Evolutionary conservation across 64 coral and sea anemone species (phyloP).

Genomic region (Montipora cactus): DNA sequence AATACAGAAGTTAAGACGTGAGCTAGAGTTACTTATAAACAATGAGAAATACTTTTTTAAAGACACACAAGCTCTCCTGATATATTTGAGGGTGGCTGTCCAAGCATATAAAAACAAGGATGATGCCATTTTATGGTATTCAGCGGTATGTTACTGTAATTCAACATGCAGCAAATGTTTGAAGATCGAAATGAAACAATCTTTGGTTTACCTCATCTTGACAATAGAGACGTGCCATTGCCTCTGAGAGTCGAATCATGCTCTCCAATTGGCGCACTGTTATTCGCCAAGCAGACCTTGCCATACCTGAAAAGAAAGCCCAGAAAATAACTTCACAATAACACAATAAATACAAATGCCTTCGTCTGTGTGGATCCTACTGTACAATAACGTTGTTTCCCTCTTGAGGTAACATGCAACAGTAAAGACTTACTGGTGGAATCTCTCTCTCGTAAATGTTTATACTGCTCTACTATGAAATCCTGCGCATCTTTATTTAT

Average conservation of each 20-base stretch:
- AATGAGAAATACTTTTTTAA: too few relatives aligned
- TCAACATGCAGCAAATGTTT: too few relatives aligned
- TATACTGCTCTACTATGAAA: constrained; percentile 96
- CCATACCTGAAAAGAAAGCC: constrained; percentile 52
- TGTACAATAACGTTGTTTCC: background rate
- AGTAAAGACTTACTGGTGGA: constrained; percentile 67
- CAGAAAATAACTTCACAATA: background rate
- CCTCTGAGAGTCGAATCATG: constrained; percentile 99
- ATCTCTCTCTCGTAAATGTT: constrained; percentile 94
- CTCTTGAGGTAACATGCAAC: too few relatives aligned
- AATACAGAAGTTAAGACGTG: background rate
- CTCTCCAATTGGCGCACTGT: constrained; percentile 98
- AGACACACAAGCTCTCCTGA: too few relatives aligned
- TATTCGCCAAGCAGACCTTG: constrained; percentile 96
- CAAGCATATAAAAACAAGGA: too few relatives aligned
- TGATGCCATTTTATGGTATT: too few relatives aligned
- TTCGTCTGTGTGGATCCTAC: background rate
- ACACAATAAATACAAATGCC: background rate
- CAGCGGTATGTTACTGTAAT: background rate
- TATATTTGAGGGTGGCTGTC: too few relatives aligned
- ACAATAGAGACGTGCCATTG: constrained; percentile 96
- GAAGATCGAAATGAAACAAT: background rate
- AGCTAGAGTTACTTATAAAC: too few relatives aligned
- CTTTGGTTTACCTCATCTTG: constrained; percentile 76
- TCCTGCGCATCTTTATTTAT: constrained; percentile 98